Evolutionary conservation across 2,113 vertebrate species (phyloP).

Genomic region (Calonectris borealis): DNA sequence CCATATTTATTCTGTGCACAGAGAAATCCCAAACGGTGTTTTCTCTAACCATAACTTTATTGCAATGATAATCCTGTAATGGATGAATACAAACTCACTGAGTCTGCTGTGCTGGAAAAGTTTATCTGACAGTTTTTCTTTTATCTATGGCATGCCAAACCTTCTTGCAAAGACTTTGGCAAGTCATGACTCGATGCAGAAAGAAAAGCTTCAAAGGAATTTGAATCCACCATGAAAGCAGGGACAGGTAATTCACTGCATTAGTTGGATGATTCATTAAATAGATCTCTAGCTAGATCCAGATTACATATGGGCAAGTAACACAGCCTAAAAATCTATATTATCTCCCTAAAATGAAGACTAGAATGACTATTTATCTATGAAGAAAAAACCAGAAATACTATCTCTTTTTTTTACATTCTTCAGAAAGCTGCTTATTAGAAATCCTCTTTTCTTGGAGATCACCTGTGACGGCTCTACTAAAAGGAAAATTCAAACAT

Average conservation of each 20-base stretch:
- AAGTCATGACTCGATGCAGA: not conserved
- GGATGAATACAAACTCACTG: not conserved
- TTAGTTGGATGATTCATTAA: not conserved
- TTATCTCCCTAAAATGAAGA: not conserved
- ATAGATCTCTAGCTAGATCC: not conserved
- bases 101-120: not conserved
- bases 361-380: not conserved
- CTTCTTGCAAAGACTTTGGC: constrained; percentile 1
- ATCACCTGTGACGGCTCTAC: constrained; percentile 66
- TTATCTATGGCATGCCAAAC: not conserved
- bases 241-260: not conserved
- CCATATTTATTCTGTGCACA: not conserved
- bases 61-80: constrained; percentile 11
- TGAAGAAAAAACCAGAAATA: not conserved
- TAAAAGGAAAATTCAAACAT: constrained; percentile 52
- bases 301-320: not conserved
- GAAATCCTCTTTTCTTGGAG: constrained; percentile 54
- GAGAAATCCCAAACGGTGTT: not conserved
- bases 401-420: not conserved
- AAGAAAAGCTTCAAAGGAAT: constrained; percentile 18
- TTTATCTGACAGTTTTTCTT: constrained; percentile 6
- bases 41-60: not conserved
- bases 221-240: not conserved
- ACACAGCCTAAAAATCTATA: not conserved
- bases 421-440: constrained; percentile 27